phyloP scores from a whole-genome alignment of 35 echinoderm and acorn worm species.

The Strongylocentrotus purpuratus region DNA sequence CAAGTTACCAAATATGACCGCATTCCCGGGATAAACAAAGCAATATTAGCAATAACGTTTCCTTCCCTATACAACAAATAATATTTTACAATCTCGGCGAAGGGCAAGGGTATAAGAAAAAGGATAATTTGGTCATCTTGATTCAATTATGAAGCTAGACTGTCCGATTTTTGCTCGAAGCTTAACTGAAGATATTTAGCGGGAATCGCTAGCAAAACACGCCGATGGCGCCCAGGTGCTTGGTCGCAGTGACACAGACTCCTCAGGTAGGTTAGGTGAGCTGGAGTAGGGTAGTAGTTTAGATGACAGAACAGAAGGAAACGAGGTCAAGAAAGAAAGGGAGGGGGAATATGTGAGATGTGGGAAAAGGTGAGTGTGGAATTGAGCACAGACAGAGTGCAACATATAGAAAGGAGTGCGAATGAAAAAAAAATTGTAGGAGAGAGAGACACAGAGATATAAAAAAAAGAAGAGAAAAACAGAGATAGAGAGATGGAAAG shows the following conservation, averaged over 20 bases:
- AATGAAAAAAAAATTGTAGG: not conserved
- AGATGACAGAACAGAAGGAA: not conserved
- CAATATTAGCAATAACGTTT: no score
- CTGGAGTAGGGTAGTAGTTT: not conserved
- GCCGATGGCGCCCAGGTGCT: not conserved
- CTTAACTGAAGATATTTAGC: not conserved
- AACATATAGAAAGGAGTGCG: not conserved
- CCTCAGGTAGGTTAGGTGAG: not conserved
- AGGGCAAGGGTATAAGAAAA: not conserved
- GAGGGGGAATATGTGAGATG: not conserved
- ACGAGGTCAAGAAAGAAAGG: not conserved
- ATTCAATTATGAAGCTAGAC: not conserved
- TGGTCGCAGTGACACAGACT: not conserved
- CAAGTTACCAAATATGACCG: no score
- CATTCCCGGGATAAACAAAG: no score
- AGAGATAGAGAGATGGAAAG: not conserved
- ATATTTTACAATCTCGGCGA: no score
- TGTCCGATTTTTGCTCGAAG: not conserved
- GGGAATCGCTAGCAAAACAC: not conserved
- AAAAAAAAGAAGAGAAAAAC: not conserved
- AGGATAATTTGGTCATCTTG: not conserved
- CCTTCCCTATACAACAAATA: no score
- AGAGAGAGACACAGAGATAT: not conserved
- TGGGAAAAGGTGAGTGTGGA: not conserved
- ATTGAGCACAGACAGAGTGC: not conserved